Conservation (phyloP, 1,140 invertebrate genomes). For the Atta colombica region DNA sequence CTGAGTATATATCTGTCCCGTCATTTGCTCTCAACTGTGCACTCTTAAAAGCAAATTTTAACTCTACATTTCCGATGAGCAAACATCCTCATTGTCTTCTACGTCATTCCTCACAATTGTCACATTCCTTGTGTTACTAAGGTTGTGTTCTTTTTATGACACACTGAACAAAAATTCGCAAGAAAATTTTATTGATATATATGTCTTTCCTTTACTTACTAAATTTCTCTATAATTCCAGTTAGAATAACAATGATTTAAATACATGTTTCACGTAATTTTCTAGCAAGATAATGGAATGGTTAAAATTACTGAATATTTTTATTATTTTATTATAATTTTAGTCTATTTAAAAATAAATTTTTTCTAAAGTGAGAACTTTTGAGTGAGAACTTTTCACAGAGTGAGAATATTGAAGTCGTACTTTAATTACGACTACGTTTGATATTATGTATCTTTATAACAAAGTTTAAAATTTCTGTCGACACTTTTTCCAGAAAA, state of each 20-base stretch:
- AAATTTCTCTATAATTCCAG: neutral
- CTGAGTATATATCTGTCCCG: neutral
- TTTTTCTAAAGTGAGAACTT: neutral
- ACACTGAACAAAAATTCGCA: neutral
- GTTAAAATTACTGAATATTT: neutral
- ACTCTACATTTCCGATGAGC: constrained; percentile 14
- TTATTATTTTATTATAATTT: neutral
- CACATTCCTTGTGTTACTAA: neutral
- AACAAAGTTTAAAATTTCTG: neutral
- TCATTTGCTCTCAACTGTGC: neutral
- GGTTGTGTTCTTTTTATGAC: neutral
- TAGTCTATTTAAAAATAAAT: neutral
- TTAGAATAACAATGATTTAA: neutral
- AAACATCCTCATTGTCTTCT: neutral
- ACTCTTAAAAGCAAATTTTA: constrained; percentile 22
- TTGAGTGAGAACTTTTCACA: no score
- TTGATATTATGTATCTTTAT: neutral
- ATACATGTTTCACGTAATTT: neutral
- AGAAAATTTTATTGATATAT: neutral
- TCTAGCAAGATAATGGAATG: neutral
- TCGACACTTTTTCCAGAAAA: neutral
- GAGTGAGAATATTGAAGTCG: no score
- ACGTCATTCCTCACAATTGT: neutral
- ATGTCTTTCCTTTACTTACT: neutral
- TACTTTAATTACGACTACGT: no score